Conservation (phyloP, 2,888 invertebrate species). For the Holacanthella duospinosa region DNA sequence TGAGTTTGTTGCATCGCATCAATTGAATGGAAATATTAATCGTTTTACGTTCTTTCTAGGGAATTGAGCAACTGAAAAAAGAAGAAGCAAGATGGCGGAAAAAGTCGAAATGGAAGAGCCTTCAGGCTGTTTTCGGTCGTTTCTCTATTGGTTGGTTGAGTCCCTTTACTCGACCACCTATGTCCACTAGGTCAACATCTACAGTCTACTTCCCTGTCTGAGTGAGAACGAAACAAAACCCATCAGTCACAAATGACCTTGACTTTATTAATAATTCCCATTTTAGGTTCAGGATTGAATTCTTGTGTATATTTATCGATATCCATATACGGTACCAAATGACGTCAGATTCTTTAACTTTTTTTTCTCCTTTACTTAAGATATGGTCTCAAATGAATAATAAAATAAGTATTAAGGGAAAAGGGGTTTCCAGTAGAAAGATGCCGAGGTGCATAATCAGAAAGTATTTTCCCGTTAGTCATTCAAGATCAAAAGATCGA, state of each 20-base stretch:
- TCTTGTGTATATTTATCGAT: not conserved
- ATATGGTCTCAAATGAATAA: too few relatives aligned
- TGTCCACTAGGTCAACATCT: slow-evolving; percentile 3
- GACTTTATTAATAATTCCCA: not conserved
- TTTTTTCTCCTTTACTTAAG: too few relatives aligned
- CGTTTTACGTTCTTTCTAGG: slow-evolving; percentile 49
- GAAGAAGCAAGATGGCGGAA: slow-evolving; percentile 88
- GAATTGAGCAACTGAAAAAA: slow-evolving; percentile 92
- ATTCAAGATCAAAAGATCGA: too few relatives aligned
- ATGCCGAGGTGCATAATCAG: too few relatives aligned
- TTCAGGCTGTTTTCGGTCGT: slow-evolving; percentile 92
- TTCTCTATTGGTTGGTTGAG: slow-evolving; percentile 92
- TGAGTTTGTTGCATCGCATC: too few relatives aligned
- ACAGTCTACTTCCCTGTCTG: slow-evolving; percentile 16
- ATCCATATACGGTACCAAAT: too few relatives aligned
- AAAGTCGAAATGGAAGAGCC: slow-evolving; percentile 85
- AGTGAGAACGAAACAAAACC: not conserved
- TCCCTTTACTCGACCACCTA: slow-evolving; percentile 72
- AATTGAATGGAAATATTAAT: too few relatives aligned
- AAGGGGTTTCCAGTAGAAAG: too few relatives aligned
- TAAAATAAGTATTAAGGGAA: too few relatives aligned
- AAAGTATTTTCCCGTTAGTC: too few relatives aligned
- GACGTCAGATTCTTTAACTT: too few relatives aligned
- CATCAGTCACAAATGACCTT: not conserved
- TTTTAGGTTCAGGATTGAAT: not conserved